phyloP scores from a whole-genome alignment of 1,140 invertebrate species.

The Drosophila nigrodunni region DNA sequence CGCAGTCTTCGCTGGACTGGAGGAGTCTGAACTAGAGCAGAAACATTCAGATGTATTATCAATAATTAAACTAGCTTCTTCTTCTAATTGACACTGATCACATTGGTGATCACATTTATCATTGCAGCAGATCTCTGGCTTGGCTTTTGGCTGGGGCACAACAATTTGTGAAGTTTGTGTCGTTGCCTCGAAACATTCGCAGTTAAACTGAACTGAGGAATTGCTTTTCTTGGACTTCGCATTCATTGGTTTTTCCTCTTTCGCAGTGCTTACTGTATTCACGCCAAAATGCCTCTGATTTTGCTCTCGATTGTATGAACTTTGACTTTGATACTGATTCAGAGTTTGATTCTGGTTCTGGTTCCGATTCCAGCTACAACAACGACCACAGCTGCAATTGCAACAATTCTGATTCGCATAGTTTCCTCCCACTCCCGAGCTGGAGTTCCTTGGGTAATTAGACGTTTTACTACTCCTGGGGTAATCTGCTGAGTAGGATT shows the following conservation, averaged over 20 bases:
- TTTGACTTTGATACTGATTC: neutral
- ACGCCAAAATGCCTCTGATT: neutral
- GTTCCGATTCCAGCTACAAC: neutral
- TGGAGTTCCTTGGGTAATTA: neutral
- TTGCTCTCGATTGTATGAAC: neutral
- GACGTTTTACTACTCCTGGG: neutral
- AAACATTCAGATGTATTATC: neutral
- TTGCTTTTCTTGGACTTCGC: neutral
- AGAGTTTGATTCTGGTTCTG: neutral
- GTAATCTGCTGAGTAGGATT: neutral
- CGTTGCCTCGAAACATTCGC: neutral
- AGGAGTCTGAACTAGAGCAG: neutral
- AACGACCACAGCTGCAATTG: neutral
- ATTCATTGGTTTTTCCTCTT: neutral
- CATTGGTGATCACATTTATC: neutral
- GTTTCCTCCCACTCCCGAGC: neutral
- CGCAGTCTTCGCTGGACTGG: neutral
- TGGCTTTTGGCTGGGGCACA: neutral
- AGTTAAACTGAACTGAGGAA: neutral
- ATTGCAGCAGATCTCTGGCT: neutral
- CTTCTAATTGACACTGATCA: neutral
- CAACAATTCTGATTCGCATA: neutral
- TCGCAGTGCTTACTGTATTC: neutral
- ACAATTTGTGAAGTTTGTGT: neutral
- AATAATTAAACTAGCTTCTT: neutral